Evolutionary conservation across 1,140 invertebrate genomes (phyloP).

Genomic region (Atta colombica): DNA sequence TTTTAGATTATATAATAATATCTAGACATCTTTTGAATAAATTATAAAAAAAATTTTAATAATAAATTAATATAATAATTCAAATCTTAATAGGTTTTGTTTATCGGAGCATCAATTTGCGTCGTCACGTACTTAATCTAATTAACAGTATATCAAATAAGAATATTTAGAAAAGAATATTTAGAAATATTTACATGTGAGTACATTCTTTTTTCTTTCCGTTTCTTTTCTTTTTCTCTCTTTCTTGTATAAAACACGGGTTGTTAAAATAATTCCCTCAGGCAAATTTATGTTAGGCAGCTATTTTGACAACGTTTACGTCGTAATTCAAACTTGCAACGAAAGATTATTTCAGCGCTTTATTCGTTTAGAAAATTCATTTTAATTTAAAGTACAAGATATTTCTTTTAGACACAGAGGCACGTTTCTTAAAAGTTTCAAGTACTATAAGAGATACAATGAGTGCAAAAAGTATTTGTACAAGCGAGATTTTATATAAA

Average conservation of each 20-base stretch:
- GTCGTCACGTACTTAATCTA: background rate
- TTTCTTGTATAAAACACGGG: background rate
- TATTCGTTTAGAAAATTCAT: constrained; percentile 38
- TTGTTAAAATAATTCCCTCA: constrained; percentile 29
- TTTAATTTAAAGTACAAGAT: constrained; percentile 26
- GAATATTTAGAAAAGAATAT: constrained; percentile 2
- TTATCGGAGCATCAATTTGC: background rate
- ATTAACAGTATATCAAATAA: background rate
- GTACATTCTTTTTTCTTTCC: background rate
- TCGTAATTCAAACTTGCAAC: constrained; percentile 45
- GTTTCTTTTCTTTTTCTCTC: background rate
- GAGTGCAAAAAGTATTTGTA: no score
- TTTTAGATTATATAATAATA: background rate
- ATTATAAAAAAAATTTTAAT: background rate
- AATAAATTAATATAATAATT: no score
- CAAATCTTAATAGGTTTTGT: no score
- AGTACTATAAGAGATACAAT: background rate
- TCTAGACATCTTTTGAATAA: background rate
- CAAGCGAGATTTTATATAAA: no score
- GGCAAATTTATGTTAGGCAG: constrained; percentile 32
- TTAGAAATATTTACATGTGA: constrained; percentile 2
- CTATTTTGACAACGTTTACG: constrained; percentile 26
- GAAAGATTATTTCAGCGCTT: constrained; percentile 33
- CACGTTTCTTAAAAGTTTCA: background rate
- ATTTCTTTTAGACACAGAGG: background rate